Conservation (phyloP, 2,797 vertebrate genomes). For the Rhincodon typus region DNA sequence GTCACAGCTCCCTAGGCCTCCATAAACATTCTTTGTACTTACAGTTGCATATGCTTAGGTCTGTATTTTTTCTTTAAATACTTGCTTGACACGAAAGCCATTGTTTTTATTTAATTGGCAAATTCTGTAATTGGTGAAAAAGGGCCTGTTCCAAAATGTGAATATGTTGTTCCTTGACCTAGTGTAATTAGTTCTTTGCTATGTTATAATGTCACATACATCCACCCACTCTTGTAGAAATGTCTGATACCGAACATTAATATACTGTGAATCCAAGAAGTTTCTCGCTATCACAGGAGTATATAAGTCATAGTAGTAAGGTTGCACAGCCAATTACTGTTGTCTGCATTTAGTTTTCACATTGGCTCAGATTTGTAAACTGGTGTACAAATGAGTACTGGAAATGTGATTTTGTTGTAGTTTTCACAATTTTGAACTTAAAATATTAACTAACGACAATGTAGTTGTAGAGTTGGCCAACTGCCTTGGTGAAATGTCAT, state of each 20-base stretch:
- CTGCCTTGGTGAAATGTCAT: neutral
- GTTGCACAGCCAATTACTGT: neutral
- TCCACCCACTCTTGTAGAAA: neutral
- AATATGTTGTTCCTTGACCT: neutral
- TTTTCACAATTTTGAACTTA: neutral
- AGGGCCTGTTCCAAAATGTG: too few relatives aligned
- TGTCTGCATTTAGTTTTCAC: neutral
- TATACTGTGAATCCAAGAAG: neutral
- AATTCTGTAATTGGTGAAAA: neutral
- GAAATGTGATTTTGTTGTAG: neutral
- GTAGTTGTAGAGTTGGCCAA: neutral
- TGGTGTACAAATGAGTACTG: neutral
- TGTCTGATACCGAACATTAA: neutral
- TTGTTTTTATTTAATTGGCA: neutral
- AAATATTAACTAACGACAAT: neutral
- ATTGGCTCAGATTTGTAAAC: neutral
- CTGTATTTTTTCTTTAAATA: neutral
- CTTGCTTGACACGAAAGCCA: neutral
- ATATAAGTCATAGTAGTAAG: neutral
- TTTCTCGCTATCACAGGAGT: neutral
- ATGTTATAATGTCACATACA: neutral
- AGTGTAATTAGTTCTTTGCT: neutral
- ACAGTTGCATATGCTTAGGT: too few relatives aligned
- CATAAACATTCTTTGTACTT: neutral
- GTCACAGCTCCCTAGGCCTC: too few relatives aligned